Base-by-base conservation (phyloP, 2,113 vertebrate genomes). In the Lophura nycthemera region DNA sequence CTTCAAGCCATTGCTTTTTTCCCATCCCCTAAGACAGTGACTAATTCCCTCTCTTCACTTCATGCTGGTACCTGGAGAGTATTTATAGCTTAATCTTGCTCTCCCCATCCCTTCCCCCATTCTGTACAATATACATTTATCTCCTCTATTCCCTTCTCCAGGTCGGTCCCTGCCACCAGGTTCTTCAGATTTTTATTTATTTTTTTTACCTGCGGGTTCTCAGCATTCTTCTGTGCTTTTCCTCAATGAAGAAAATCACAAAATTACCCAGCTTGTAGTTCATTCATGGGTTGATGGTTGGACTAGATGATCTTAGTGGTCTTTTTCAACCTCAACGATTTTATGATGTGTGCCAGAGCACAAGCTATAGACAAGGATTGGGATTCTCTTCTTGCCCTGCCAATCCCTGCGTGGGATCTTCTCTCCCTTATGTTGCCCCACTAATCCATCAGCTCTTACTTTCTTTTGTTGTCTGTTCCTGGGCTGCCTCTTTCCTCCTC, bases 41-140 rank as follows among this genome's bases (percentile, higher is more conserved):
- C 89, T 94, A 93, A 95, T 96, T 92, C 60, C 36, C 11, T 80
- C 43, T 32, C n/a, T 96, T 91, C 69, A 17, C 52, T 82, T 69
- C 52, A 7, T 32, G 38, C 19, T 10, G 21, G 38, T 82, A 92
- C 85, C 93, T 90, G 63, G 21, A 47, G 67, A 74, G 34, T 92
- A 92, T 90, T 94, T 94, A 78, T 75, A 90, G 84, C 15, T 61
- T 43, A 50, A 79, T 86, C 64, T 50, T 90, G 79, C 30, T 57
- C 60, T 73, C 3, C 1, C 5, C 10, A 30, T 82, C n/a, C 32
- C 56, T 75, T 64, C 20, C 29, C 63, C 24, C 17, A 34, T 32
- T 40, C 56, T 3, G 1, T 42, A 30, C 42, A 64, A 70, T 60
- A 52, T 20, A 25, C 89, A 91, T 78, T 57, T 57, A 27, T 83